Evolutionary conservation across 2,797 vertebrate genomes (phyloP), one percentile per base, ranked within the genome.

Genomic region (Hyperoplus immaculatus): DNA sequence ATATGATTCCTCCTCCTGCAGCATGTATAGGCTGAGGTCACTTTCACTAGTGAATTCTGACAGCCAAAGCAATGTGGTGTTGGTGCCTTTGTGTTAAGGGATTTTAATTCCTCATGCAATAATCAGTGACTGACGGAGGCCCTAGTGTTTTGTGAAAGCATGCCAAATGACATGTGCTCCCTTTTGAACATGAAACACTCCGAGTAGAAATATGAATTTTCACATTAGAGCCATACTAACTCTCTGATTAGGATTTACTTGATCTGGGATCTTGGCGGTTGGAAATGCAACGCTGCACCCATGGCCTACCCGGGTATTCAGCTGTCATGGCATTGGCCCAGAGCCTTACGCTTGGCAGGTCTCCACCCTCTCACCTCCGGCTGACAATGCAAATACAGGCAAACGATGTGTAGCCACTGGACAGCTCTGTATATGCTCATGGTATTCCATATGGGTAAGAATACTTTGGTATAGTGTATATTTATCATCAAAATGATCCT

Each of bases 301-400:
- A 69, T 69, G 88, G 84, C 72, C 83, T 84, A 86, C 78, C 77
- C n/a, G 64, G 84, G 86, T 83, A 89, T 92, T 95, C 94, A 92
- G 88, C 92, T 95, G 92, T 92, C 88, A 82, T 78, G 83, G 86
- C 90, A 78, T 86, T 83, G 89, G 89, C 89, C 85, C 91, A 81
- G 75, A 88, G 92, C 89, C 85, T 83, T 73, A 69, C 80, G 82
- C 89, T 92, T 94, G 92, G 93, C 94, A 92, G 85, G 83, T 94
- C 89, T 93, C 88, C 90, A 92, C 92, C 90, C 86, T 88, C 89
- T 93, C 90, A 91, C 92, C 92, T 88, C 89, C 72, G 80, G 90
- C 92, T 93, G 91, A 93, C 92, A 89, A 95, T 92, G 94, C 93
- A 95, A 94, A 95, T 94, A 86, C 90, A 94, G 90, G 92, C 87